A percentile compares a stretch with the other conserved stretches of the same genome.
These are phyloP conservation scores for Sebastes glaucus DNA, from an alignment of 2,797 vertebrate species.

Conservation along the genomic window DNA sequence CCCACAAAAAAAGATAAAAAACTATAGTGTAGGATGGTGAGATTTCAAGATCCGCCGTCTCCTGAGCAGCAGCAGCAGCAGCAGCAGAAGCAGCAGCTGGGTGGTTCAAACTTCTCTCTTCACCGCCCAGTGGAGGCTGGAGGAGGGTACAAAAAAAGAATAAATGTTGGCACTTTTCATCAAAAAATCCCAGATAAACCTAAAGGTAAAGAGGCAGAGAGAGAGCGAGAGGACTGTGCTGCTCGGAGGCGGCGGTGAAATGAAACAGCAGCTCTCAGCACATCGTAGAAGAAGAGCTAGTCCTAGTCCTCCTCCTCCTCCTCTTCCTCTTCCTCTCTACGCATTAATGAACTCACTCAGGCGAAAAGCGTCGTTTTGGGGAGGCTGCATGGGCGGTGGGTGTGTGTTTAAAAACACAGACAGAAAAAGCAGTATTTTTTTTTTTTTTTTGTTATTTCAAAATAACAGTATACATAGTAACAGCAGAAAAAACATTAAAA, in stretches of 20 bases:
- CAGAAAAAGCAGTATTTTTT: background rate
- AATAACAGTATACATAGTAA: too few relatives aligned
- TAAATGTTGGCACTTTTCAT: slow-evolving; percentile 47
- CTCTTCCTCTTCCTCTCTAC: slow-evolving; percentile 43
- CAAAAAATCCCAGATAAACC: background rate
- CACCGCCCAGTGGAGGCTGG: slow-evolving; percentile 15
- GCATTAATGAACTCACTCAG: slow-evolving; percentile 67
- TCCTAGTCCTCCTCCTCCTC: slow-evolving; percentile 63
- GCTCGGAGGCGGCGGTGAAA: slow-evolving; percentile 60
- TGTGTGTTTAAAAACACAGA: slow-evolving; percentile 7
- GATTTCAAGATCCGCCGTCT: slow-evolving; percentile 5
- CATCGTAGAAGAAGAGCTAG: slow-evolving; percentile 36
- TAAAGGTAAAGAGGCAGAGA: background rate
- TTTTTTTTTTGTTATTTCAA: too few relatives aligned
- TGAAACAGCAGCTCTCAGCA: slow-evolving; percentile 54
- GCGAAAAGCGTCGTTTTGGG: slow-evolving; percentile 55
- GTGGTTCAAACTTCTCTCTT: slow-evolving; percentile 52
- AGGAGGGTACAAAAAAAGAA: background rate
- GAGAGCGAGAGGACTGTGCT: slow-evolving; percentile 1
- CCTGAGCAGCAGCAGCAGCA: slow-evolving; percentile 27
- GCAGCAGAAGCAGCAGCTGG: slow-evolving; percentile 9
- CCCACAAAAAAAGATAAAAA: background rate
- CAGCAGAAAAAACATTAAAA: too few relatives aligned
- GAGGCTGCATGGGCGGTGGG: slow-evolving; percentile 66
- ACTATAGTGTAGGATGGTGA: background rate